Conservation (phyloP, 2,113 vertebrate species). For the Theristicus caerulescens region DNA sequence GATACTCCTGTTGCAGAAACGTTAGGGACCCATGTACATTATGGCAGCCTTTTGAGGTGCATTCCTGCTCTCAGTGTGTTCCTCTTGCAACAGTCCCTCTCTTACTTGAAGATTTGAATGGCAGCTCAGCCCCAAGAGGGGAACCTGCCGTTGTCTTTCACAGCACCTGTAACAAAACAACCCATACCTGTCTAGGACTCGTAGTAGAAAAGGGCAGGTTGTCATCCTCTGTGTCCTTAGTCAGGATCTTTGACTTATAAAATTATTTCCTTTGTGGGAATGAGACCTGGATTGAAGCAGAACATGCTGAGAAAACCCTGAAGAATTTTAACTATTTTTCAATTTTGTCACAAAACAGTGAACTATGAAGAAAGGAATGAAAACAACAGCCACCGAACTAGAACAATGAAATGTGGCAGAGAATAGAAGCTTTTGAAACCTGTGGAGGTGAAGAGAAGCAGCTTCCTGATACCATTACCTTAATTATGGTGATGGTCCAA, state of each 20-base stretch:
- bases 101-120: background rate
- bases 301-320: background rate
- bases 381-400: background rate
- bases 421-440: background rate
- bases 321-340: background rate
- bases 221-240: background rate
- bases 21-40: fast-evolving
- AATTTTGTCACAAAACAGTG: background rate
- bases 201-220: background rate
- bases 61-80: background rate
- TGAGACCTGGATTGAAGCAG: background rate
- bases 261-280: background rate
- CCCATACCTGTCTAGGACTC: background rate
- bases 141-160: background rate
- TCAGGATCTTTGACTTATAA: background rate
- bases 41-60: background rate
- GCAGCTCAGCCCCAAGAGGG: background rate
- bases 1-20: background rate
- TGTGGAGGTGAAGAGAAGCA: background rate
- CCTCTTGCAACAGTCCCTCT: background rate
- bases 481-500: background rate
- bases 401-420: background rate
- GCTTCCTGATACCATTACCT: background rate
- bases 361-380: background rate
- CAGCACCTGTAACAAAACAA: background rate